A percentile compares a stretch with the other conserved stretches of the same genome.
phyloP scores from a whole-genome alignment of 2,113 vertebrate genomes.

The Phainopepla nitens region DNA sequence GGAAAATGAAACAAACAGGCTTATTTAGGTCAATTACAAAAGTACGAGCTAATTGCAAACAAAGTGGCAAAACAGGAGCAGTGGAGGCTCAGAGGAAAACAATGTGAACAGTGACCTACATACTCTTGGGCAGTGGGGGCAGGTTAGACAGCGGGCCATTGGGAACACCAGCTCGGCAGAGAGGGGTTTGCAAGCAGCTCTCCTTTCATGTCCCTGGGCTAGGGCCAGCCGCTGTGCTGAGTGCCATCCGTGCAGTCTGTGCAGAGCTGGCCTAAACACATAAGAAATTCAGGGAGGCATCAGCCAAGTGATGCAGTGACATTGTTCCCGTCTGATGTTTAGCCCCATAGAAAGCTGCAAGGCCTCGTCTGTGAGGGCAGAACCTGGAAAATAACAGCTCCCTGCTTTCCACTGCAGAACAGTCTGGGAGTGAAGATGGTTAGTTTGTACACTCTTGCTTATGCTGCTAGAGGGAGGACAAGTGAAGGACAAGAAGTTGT shows the following conservation, averaged over 20 bases:
- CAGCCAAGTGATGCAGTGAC: background rate
- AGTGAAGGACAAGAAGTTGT: background rate
- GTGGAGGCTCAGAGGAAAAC: background rate
- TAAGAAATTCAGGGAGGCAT: background rate
- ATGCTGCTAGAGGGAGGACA: background rate
- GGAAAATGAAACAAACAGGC: constrained; percentile 27
- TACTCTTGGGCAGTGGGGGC: background rate
- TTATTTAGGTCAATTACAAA: constrained; percentile 59
- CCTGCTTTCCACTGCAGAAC: background rate
- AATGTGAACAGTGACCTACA: constrained; percentile 36
- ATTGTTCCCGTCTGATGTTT: background rate
- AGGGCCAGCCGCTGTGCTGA: background rate
- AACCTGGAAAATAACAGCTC: background rate
- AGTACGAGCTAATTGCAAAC: background rate
- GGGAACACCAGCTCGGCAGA: background rate
- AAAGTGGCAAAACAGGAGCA: background rate
- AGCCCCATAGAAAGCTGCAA: background rate
- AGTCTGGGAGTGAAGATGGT: background rate
- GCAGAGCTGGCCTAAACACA: background rate
- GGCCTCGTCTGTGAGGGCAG: background rate
- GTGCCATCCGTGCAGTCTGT: accelerated
- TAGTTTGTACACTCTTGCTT: background rate
- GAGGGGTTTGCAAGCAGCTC: background rate
- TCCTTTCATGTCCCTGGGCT: background rate
- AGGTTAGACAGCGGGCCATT: background rate